These are phyloP conservation scores for Heteropelma amictum DNA, from an alignment of 2,888 invertebrate genomes.

Conservation along the genomic window DNA sequence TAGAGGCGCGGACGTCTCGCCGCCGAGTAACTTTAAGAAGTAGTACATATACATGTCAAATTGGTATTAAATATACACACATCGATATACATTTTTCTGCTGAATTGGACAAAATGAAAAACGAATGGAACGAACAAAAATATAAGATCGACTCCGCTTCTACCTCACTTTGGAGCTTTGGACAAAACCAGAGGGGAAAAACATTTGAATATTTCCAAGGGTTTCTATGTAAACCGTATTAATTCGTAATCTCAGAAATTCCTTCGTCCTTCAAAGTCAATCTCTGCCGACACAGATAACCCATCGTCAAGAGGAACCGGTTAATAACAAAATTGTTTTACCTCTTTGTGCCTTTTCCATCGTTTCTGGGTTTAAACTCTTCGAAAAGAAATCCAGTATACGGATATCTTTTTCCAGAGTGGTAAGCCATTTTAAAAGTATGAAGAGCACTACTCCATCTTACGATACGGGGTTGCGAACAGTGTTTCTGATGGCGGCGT, in stretches of 20 bases:
- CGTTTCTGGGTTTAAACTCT: too few species aligned
- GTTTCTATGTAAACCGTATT: not conserved
- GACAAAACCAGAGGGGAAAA: not conserved
- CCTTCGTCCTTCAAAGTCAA: too few species aligned
- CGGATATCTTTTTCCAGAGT: too few species aligned
- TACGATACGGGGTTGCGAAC: not conserved
- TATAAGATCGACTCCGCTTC: constrained; percentile 17
- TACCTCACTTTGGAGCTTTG: not conserved
- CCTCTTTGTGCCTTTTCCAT: too few species aligned
- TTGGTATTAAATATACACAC: not conserved
- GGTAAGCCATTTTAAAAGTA: not conserved
- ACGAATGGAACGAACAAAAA: constrained; percentile 29
- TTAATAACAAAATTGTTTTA: too few species aligned
- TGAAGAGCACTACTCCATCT: not conserved
- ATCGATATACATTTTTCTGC: not conserved
- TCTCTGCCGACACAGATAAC: too few species aligned
- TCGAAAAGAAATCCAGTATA: too few species aligned
- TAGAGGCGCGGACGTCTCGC: not conserved
- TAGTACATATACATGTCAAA: not conserved
- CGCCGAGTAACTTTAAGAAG: not conserved
- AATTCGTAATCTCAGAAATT: not conserved
- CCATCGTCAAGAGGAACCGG: too few species aligned
- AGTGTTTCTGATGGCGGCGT: not conserved
- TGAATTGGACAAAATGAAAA: constrained; percentile 28
- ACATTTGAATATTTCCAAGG: constrained; percentile 5